Base-by-base conservation (phyloP, 2,113 vertebrate genomes). In the Quiscalus mexicanus region DNA sequence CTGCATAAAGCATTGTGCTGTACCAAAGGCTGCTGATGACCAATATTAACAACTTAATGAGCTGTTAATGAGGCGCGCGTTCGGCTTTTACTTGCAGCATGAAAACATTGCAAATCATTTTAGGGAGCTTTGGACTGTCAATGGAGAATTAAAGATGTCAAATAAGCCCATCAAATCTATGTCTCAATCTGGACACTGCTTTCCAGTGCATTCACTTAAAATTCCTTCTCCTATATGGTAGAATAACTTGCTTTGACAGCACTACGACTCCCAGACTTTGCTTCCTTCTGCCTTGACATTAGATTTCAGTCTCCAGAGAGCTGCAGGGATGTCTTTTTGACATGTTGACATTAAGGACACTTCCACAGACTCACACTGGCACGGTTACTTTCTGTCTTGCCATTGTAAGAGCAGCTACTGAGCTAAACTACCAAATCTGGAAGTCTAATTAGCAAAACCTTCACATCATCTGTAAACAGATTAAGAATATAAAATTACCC, bases 21-120 rank as follows among this genome's bases (percentile, higher is more conserved):
- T 90, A 96, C 85, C 91, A 91, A 96, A 90, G 87, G 81, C 94
- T 96, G 95, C 96, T 97, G 96, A 93, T 97, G 97, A 97, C 97
- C 96, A 96, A 91, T 96, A 97, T 97, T 97, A 97, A 97, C 95
- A 97, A 96, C 93, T 97, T 97, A 97, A 97, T 90, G 96, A 97
- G 97, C 93, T 96, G 97, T 93, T 97, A 97, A 97, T 96, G 96
- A 97, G 96, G 92, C 90, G 24, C 87, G 39, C 87, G 63, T 89
- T 97, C 84, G 71, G 95, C 96, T 96, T 95, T 95, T 83, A 93
- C 95, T 93, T 96, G 95, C 93, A 96, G 94, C 87, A 90, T 33
- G 87, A 93, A 96, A 97, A 97, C 92, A 91, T 28, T 86, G 95
- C 91, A 96, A 97, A 97, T 97, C 92, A 97, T 97, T 97, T 94